Evolutionary conservation across 2,113 vertebrate species (phyloP).

Genomic region (Bettongia penicillata): DNA sequence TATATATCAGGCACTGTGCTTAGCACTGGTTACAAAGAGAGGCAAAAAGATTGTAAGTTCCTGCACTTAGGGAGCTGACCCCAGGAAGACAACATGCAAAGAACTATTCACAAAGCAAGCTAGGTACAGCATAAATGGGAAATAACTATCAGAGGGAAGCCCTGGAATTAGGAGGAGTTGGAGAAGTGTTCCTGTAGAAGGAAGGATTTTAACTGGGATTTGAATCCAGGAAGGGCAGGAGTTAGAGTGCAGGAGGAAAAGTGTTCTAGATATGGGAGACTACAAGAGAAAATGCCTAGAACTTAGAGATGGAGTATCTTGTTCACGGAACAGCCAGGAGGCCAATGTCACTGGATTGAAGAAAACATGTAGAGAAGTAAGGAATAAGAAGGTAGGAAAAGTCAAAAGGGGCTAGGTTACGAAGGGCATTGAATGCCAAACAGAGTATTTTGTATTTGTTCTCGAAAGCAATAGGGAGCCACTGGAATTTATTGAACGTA

Average conservation of each 20-base stretch:
- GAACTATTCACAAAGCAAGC: neutral
- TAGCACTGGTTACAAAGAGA: neutral
- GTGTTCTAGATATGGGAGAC: neutral
- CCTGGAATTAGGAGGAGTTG: neutral
- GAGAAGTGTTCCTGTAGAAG: neutral
- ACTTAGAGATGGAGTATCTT: neutral
- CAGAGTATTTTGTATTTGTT: neutral
- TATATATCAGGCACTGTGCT: neutral
- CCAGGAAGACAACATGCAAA: neutral
- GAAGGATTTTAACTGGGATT: neutral
- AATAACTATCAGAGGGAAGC: neutral
- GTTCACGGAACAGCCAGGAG: neutral
- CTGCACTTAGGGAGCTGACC: neutral
- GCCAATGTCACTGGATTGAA: neutral
- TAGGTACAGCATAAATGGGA: neutral
- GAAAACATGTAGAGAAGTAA: neutral
- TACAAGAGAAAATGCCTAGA: neutral
- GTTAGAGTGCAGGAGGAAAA: neutral
- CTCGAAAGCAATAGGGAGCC: neutral
- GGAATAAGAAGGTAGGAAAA: neutral
- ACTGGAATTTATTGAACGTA: neutral
- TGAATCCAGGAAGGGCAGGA: neutral
- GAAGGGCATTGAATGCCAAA: neutral
- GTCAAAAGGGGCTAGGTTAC: neutral
- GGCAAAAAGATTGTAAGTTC: neutral